phyloP scores from a whole-genome alignment of 2,113 vertebrate genomes.

The Otus sunia region DNA sequence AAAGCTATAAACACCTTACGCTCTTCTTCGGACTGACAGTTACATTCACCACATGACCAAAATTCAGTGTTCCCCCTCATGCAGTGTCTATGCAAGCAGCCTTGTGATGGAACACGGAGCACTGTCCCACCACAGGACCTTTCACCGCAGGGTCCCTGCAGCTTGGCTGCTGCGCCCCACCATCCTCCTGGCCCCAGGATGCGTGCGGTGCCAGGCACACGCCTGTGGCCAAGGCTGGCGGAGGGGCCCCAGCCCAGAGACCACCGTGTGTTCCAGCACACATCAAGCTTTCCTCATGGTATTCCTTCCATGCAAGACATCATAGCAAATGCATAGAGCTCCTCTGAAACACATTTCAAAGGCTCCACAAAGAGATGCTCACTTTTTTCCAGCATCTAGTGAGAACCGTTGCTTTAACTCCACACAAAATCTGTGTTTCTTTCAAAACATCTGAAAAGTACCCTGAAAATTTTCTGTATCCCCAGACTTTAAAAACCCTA shows the following conservation, averaged over 20 bases:
- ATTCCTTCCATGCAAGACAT: background rate
- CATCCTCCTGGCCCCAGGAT: background rate
- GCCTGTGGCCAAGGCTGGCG: background rate
- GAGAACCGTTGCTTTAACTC: background rate
- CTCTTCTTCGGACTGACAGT: background rate
- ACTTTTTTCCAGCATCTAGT: background rate
- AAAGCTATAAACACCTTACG: background rate
- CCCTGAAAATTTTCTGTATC: background rate
- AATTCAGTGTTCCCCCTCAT: background rate
- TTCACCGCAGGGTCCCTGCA: rapidly evolving
- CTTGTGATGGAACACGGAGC: background rate
- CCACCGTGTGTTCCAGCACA: background rate
- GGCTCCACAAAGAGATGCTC: background rate
- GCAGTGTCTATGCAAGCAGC: background rate
- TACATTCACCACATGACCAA: background rate
- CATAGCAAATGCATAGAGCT: rapidly evolving
- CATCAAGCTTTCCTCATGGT: background rate
- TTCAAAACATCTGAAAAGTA: background rate
- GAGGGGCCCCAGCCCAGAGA: rapidly evolving
- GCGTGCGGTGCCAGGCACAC: rapidly evolving
- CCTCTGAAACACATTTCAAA: background rate
- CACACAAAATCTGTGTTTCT: background rate
- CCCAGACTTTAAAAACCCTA: background rate
- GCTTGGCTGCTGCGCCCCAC: background rate
- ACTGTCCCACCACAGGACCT: background rate